Percentiles rank a stretch among this genome's conserved stretches.
Evolutionary conservation across 2,888 invertebrate species (phyloP).

Genomic region (Drosophila suboccidentalis): DNA sequence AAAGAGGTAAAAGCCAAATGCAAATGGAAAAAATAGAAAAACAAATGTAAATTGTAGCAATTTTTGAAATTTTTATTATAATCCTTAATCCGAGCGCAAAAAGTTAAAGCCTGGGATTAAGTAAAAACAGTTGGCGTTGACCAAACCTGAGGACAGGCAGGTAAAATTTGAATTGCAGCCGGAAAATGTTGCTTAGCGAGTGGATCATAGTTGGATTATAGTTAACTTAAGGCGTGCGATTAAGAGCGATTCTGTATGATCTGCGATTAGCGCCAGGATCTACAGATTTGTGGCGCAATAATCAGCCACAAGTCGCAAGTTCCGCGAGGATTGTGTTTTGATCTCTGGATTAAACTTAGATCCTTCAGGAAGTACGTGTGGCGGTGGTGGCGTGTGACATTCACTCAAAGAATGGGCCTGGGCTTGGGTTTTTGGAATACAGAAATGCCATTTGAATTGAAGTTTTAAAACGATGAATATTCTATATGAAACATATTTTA

Average conservation of each 20-base stretch:
- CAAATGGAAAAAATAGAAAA: constrained; percentile 9
- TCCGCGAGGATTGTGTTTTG: constrained; percentile 61
- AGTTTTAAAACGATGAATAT: background rate
- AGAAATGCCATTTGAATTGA: background rate
- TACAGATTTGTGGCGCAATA: constrained; percentile 64
- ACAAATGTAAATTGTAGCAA: constrained; percentile 55
- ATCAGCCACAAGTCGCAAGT: constrained; percentile 51
- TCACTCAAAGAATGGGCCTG: constrained; percentile 13
- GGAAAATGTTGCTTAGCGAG: constrained; percentile 58
- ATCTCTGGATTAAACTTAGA: constrained; percentile 59
- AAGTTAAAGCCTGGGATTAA: constrained; percentile 72
- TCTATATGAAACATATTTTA: background rate
- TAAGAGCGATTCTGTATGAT: constrained; percentile 30
- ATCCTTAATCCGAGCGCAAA: constrained; percentile 49
- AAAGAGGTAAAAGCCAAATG: constrained; percentile 67
- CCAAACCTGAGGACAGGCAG: constrained; percentile 7
- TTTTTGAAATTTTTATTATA: constrained; percentile 54
- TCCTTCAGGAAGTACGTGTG: constrained; percentile 42
- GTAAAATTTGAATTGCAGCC: constrained; percentile 15
- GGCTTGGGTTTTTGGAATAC: background rate
- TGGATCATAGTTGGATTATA: constrained; percentile 74
- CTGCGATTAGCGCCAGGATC: constrained; percentile 64
- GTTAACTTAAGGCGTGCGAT: constrained; percentile 73
- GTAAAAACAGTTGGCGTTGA: constrained; percentile 56
- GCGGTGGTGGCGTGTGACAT: background rate